Base-by-base conservation (phyloP, 2,888 invertebrate genomes). In the Caenorhabditis angaria region DNA sequence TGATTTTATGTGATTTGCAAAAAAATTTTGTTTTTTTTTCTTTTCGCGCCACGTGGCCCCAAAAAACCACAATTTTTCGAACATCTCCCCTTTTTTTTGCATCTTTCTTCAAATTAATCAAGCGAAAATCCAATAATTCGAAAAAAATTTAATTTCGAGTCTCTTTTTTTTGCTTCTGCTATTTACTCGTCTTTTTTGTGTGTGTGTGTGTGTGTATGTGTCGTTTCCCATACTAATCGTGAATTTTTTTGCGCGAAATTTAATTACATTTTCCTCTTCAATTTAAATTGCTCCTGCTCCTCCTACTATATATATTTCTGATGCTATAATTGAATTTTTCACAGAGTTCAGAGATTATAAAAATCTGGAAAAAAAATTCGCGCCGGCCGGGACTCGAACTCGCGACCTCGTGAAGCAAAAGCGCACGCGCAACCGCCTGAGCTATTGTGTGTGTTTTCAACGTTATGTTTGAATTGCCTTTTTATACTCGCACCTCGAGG, bases 221-320 rank as follows among this genome's bases (percentile, higher is more conserved):
- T n/a, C n/a, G n/a, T n/a, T n/a, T n/a, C n/a, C 41, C 41, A 41
- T 41, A 41, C 41, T 41, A 41, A 41, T 41, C 41, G 41, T 41
- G 41, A 18, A n/a, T n/a, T n/a, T n/a, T n/a, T n/a, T n/a, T 41
- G 41, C 41, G 18, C 32, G 32, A 32, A 5, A 41, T 41, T 41
- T 41, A 41, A 41, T 41, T 41, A 41, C 41, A 41, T 41, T 32
- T 32, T 32, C 10, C 32, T n/a, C n/a, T n/a, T n/a, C n/a, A n/a
- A n/a, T n/a, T n/a, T n/a, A n/a, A n/a, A n/a, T n/a, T n/a, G n/a
- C n/a, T n/a, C n/a, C n/a, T n/a, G n/a, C 32, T 32, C 32, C 32
- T 32, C 32, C 32, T 32, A 32, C 32, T 41, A 41, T 18, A 41
- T 41, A 32, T 32, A 41, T 41, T 41, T 41, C 41, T 41, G 14